Evolutionary conservation across 2,888 invertebrate species (phyloP).

Genomic region (Tenthredo notha): DNA sequence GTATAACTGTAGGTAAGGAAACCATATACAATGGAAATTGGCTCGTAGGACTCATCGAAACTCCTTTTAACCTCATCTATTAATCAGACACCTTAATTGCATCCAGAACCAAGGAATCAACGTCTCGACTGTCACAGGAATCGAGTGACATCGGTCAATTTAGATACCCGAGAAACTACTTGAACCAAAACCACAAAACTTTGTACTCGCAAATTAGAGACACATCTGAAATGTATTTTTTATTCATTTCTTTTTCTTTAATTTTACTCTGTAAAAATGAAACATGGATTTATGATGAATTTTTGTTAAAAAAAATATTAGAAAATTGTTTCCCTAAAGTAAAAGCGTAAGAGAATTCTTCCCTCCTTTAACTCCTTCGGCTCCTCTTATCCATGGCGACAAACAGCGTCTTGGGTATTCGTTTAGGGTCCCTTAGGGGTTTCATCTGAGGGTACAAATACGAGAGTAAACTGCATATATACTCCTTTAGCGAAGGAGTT

Average conservation of each 20-base stretch:
- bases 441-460: not conserved
- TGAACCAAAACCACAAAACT: not conserved
- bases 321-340: not conserved
- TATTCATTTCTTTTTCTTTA: too few relatives aligned
- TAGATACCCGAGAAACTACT: not conserved
- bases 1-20: too few relatives aligned
- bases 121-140: not conserved
- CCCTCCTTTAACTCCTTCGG: not conserved
- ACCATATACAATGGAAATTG: too few relatives aligned
- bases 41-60: not conserved
- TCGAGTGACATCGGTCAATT: not conserved
- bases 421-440: not conserved
- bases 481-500: constrained; percentile 32
- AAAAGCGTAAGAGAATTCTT: not conserved
- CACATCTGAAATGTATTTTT: too few relatives aligned
- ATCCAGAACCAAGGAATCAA: not conserved
- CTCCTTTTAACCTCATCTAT: not conserved
- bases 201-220: not conserved
- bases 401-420: not conserved
- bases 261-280: too few relatives aligned
- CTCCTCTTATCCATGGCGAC: not conserved
- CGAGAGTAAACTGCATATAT: not conserved
- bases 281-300: too few relatives aligned
- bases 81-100: not conserved
- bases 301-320: too few relatives aligned